Conservation (phyloP, 2,888 invertebrate genomes). For the Scaptomyza caliginosa region DNA sequence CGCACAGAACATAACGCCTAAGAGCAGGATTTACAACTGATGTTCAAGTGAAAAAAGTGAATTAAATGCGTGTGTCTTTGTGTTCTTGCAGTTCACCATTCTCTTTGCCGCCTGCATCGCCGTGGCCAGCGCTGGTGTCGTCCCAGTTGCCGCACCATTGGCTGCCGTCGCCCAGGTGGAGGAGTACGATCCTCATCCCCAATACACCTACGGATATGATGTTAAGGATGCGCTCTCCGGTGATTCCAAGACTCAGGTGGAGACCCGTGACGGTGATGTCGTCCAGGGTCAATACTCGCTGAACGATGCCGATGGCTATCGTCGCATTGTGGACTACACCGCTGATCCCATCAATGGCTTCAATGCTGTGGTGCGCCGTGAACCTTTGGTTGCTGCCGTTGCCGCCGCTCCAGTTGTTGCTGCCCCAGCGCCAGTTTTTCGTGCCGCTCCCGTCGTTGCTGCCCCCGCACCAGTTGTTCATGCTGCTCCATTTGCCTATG, state of each 20-base stretch:
- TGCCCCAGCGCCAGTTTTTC: constrained; percentile 65
- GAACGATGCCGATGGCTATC: constrained; percentile 83
- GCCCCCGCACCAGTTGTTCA: constrained; percentile 54
- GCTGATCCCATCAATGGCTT: constrained; percentile 84
- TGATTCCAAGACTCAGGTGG: constrained; percentile 84
- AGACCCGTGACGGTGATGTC: constrained; percentile 83
- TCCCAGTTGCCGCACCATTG: constrained; percentile 75
- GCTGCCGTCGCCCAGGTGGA: constrained; percentile 79
- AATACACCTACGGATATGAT: constrained; percentile 84
- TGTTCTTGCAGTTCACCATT: constrained; percentile 74
- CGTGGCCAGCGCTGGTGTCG: constrained; percentile 78
- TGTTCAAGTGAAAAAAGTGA: constrained; percentile 16
- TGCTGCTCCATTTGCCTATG: constrained; percentile 51
- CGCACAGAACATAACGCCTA: neutral
- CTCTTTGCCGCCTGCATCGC: constrained; percentile 80
- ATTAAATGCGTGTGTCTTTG: constrained; percentile 18
- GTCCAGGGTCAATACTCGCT: constrained; percentile 84
- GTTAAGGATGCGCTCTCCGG: constrained; percentile 84
- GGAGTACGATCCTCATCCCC: constrained; percentile 84
- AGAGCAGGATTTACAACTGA: constrained; percentile 20
- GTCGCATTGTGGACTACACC: constrained; percentile 84
- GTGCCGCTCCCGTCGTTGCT: constrained; percentile 55
- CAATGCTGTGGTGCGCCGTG: constrained; percentile 83
- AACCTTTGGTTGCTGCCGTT: constrained; percentile 80
- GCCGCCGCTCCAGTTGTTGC: constrained; percentile 65